Percentiles rank a stretch among this genome's conserved stretches.
These are phyloP conservation scores for Cephonodes hylas DNA, from an alignment of 2,888 invertebrate genomes.

Conservation along the genomic window DNA sequence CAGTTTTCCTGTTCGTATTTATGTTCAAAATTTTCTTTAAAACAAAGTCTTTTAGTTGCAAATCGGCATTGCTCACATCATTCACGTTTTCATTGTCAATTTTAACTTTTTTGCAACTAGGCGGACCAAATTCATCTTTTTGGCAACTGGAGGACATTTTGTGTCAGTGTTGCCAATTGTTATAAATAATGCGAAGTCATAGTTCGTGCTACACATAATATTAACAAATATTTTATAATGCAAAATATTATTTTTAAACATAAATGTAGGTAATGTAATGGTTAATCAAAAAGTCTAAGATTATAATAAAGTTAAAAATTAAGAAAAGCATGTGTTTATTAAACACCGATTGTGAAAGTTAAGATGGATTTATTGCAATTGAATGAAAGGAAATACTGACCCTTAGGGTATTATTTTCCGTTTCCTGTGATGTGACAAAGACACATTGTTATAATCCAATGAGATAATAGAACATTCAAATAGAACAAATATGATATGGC, in stretches of 20 bases:
- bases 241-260: too few species aligned
- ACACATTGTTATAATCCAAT: background rate
- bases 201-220: background rate
- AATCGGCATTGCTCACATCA: constrained; percentile 49
- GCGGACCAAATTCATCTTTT: constrained; percentile 54
- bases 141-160: constrained; percentile 72
- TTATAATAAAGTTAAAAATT: background rate
- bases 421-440: constrained; percentile 3
- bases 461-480: background rate
- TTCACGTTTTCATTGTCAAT: constrained; percentile 60
- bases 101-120: constrained; percentile 69
- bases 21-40: constrained; percentile 85
- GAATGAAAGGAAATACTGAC: constrained; percentile 7
- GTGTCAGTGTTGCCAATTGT: constrained; percentile 48
- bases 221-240: background rate
- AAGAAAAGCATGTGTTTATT: too few species aligned
- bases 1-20: constrained; percentile 86
- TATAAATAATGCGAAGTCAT: constrained; percentile 15
- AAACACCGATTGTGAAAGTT: background rate
- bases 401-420: constrained; percentile 1
- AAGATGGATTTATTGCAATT: background rate
- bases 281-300: too few species aligned
- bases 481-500: background rate
- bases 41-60: constrained; percentile 84
- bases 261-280: too few species aligned